Conservation (phyloP, 2,113 vertebrate genomes). For the Megalops atlanticus region DNA sequence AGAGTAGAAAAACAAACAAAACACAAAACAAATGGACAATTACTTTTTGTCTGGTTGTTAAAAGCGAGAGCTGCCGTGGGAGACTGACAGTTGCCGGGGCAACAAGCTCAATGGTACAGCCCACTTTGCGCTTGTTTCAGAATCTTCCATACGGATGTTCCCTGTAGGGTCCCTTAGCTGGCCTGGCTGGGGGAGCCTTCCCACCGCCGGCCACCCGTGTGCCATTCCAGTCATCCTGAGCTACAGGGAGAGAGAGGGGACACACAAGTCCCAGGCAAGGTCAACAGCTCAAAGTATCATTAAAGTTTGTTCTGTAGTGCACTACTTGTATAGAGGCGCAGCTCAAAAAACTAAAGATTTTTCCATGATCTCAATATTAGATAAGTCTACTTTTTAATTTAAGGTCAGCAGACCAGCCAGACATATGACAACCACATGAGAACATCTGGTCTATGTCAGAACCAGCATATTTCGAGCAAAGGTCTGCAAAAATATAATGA, state of each 20-base stretch:
- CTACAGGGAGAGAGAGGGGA: slow-evolving; percentile 57
- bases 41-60: slow-evolving; percentile 77
- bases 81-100: slow-evolving; percentile 64
- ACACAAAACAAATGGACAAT: slow-evolving; percentile 73
- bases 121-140: slow-evolving; percentile 70
- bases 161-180: slow-evolving; percentile 87
- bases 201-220: slow-evolving; percentile 74
- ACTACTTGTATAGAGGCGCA: no score
- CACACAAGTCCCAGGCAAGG: neutral
- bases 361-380: no score
- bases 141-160: slow-evolving; percentile 95
- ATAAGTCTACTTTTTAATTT: no score
- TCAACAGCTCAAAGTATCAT: neutral
- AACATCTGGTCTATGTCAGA: no score
- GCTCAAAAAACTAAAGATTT: no score
- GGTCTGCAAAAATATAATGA: no score
- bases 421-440: no score
- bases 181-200: slow-evolving; percentile 83
- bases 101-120: slow-evolving; percentile 57
- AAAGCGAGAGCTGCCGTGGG: slow-evolving; percentile 74
- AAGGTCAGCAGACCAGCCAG: no score
- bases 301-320: no score
- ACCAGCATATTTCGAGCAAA: no score
- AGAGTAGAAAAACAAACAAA: slow-evolving; percentile 28
- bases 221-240: slow-evolving; percentile 95